Evolutionary conservation across 2,888 invertebrate species (phyloP).

Genomic region (Euproctis similis): DNA sequence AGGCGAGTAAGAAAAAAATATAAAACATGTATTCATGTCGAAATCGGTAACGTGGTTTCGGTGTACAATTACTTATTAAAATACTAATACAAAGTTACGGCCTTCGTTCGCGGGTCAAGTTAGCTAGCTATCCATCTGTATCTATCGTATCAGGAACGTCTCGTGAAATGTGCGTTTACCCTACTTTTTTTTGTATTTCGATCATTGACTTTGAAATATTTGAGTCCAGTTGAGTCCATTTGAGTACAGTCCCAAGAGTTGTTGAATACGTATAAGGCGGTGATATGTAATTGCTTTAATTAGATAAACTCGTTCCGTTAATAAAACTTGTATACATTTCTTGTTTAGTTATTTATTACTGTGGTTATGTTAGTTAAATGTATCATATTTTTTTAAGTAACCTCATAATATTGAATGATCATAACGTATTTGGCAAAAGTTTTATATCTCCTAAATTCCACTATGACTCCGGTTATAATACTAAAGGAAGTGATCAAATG

Average conservation of each 20-base stretch:
- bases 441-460: too few relatives aligned
- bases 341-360: conserved; percentile 4
- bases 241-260: conserved; percentile 12
- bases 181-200: conserved; percentile 30
- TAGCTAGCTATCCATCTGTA: conserved; percentile 37
- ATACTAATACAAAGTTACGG: conserved; percentile 54
- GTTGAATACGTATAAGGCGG: conserved; percentile 12
- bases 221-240: conserved; percentile 11
- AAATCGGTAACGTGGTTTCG: conserved; percentile 61
- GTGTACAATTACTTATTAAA: conserved; percentile 71
- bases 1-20: conserved; percentile 49
- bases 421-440: too few relatives aligned
- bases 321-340: conserved; percentile 3
- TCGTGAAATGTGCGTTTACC: conserved; percentile 32
- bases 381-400: too few relatives aligned
- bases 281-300: conserved; percentile 16
- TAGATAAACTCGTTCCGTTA: conserved; percentile 18
- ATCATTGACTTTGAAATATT: conserved; percentile 18
- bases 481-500: too few relatives aligned
- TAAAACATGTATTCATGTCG: conserved; percentile 64
- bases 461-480: too few relatives aligned
- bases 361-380: neutral
- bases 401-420: too few relatives aligned
- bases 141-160: conserved; percentile 33
- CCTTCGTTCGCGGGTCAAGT: conserved; percentile 42